phyloP scores from a whole-genome alignment of 2,113 vertebrate genomes.

The Passer domesticus region DNA sequence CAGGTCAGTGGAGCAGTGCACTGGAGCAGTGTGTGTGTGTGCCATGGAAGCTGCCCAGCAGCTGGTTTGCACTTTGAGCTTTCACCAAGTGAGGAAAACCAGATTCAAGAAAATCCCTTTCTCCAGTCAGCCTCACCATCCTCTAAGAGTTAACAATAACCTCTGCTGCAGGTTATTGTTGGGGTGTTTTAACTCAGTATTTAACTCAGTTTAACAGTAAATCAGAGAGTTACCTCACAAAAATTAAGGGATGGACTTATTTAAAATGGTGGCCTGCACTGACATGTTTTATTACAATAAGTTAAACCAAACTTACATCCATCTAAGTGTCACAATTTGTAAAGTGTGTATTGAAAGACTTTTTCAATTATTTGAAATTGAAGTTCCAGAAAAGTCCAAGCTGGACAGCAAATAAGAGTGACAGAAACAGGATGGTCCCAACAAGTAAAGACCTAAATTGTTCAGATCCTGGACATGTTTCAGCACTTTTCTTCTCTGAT shows the following conservation, averaged over 20 bases:
- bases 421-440: background rate
- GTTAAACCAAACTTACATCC: background rate
- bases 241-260: background rate
- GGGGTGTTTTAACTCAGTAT: background rate
- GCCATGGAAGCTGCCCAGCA: background rate
- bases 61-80: background rate
- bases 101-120: background rate
- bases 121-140: background rate
- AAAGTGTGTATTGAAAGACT: background rate
- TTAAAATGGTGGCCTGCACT: background rate
- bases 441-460: background rate
- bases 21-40: background rate
- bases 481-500: background rate
- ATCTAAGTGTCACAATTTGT: background rate
- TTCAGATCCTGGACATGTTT: background rate
- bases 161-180: background rate
- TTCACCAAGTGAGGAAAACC: background rate
- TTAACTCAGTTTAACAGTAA: background rate
- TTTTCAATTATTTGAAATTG: background rate
- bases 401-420: background rate
- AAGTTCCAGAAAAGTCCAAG: background rate
- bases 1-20: background rate
- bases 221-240: background rate
- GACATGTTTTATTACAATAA: background rate
- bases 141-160: background rate